Base-by-base conservation (phyloP, 2,113 vertebrate species). In the Halichoerus grypus region DNA sequence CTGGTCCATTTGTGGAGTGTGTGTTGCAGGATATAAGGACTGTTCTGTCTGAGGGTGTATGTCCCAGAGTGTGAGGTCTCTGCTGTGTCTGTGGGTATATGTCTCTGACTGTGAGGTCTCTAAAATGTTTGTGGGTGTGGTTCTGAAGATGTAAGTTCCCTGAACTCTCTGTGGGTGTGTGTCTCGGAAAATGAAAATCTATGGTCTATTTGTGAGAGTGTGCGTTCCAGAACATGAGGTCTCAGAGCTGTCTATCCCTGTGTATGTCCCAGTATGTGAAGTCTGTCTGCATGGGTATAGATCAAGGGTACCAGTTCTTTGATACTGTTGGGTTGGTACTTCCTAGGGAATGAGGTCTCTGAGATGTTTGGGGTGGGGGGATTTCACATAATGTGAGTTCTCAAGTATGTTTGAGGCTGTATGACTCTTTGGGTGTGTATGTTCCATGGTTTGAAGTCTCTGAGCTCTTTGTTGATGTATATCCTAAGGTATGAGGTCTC, bases 321-420 rank as follows among this genome's bases (percentile, higher is more conserved):
- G 53, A 63, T 95, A 63, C 42, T 69, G 86, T 95, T 85, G 55
- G 67, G 33, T 53, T n/a, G 67, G 18, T 89, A 16, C 51, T 55
- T 71, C 31, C 46, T 4, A 24, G 59, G 72, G 11, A 51, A 19
- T 74, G 86, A 97, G 55, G 63, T 67, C 86, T 90, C 80, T 81
- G 53, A 93, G 59, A n/a, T 79, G 59, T 86, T 84, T 53, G 8
- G 33, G 18, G 83, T 24, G 24, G 5, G 19, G 12, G 19, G 24
- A 55, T 33, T 15, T 63, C 28, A 6, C 51, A 83, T 81, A 91
- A 81, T 81, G 55, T 71, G 84, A 79, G 61, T 92, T 89, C 61
- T 93, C 79, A 95, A 53, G 63, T 85, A 53, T 77, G n/a, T 88
- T 63, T 95, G 63, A 89, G 71, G 55, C 22, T 26, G 36, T 82